Evolutionary conservation across 2,888 invertebrate species (phyloP).

Genomic region (Dolichopus griseipennis): DNA sequence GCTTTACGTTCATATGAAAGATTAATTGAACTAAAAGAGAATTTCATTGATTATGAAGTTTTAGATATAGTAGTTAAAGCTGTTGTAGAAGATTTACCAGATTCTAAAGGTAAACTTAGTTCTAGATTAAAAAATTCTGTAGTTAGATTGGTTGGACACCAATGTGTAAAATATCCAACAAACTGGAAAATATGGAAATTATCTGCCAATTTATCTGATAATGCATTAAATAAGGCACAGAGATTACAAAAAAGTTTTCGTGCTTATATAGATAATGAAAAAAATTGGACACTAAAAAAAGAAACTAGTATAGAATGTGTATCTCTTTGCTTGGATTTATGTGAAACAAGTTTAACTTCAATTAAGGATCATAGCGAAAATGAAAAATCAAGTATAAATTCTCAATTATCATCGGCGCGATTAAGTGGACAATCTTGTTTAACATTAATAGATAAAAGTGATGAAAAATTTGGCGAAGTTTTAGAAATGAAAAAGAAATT

Average conservation of each 20-base stretch:
- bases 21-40: slow-evolving; percentile 73
- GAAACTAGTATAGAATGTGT: slow-evolving; percentile 55
- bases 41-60: slow-evolving; percentile 69
- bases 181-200: slow-evolving; percentile 72
- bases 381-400: slow-evolving; percentile 48
- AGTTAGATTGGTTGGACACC: slow-evolving; percentile 35
- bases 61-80: slow-evolving; percentile 63
- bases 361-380: slow-evolving; percentile 43
- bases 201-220: slow-evolving; percentile 62
- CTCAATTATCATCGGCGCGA: slow-evolving; percentile 52
- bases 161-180: slow-evolving; percentile 48
- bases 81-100: slow-evolving; percentile 54
- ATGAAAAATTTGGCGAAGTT: slow-evolving; percentile 45
- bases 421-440: slow-evolving; percentile 51
- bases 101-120: slow-evolving; percentile 51
- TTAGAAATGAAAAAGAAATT: slow-evolving; percentile 37
- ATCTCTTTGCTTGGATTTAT: slow-evolving; percentile 50
- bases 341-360: slow-evolving; percentile 51
- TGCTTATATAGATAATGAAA: slow-evolving; percentile 56
- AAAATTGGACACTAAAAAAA: slow-evolving; percentile 50
- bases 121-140: slow-evolving; percentile 36
- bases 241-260: slow-evolving; percentile 70
- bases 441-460: slow-evolving; percentile 42
- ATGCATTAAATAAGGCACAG: slow-evolving; percentile 53
- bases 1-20: slow-evolving; percentile 77